A percentile compares a stretch with the other conserved stretches of the same genome.
phyloP scores from a whole-genome alignment of 2,113 vertebrate genomes.

The human region DNA sequence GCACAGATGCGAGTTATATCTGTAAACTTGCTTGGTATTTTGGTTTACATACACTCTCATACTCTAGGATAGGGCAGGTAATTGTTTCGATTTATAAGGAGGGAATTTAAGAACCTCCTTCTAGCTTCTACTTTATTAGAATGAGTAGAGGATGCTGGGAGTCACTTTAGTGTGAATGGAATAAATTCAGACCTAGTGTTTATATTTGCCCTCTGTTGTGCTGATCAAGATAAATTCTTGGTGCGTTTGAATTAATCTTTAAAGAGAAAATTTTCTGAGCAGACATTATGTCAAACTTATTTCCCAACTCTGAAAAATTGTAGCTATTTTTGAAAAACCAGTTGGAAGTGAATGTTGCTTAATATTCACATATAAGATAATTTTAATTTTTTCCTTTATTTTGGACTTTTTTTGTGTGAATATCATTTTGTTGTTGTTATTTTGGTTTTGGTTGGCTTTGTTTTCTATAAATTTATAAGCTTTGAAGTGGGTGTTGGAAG shows the following conservation, averaged over 20 bases:
- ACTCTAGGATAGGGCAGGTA: background rate
- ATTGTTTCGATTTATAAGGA: conserved; percentile 34
- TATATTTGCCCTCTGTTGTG: conserved; percentile 10
- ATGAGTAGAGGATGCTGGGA: background rate
- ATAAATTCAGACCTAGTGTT: background rate
- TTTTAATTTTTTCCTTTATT: background rate
- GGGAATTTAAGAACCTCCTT: conserved; percentile 14
- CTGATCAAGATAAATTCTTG: background rate
- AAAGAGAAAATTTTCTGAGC: background rate
- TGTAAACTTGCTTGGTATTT: background rate
- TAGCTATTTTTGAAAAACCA: conserved; percentile 42
- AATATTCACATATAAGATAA: conserved; percentile 9
- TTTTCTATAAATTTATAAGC: background rate
- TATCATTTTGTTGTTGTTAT: conserved; percentile 24
- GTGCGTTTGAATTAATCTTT: conserved; percentile 23
- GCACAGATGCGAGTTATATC: background rate
- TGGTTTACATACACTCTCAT: background rate
- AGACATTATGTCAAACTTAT: conserved; percentile 7
- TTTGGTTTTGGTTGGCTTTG: conserved; percentile 15
- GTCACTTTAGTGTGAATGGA: background rate
- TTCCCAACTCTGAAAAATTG: conserved; percentile 2
- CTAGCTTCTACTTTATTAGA: background rate
- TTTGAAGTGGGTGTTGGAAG: conserved; percentile 47
- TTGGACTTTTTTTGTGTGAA: background rate
- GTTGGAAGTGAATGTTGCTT: conserved; percentile 8